These are phyloP conservation scores for Campylomormyrus tamandua DNA, from an alignment of 2,113 vertebrate species.

Conservation along the genomic window DNA sequence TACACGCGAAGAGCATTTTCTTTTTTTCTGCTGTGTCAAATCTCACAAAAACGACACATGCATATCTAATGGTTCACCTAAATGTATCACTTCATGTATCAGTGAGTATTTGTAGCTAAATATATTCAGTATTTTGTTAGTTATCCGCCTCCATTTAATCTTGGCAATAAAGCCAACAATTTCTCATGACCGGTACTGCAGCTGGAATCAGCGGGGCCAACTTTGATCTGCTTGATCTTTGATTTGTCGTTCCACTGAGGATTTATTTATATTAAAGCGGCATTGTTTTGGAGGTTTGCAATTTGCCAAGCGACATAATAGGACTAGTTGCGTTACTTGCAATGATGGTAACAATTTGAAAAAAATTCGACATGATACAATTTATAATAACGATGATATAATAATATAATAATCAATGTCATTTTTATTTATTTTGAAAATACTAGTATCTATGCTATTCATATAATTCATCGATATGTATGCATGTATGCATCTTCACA, in stretches of 20 bases:
- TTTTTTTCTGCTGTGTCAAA: background rate
- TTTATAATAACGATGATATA: background rate
- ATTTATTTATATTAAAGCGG: conserved; percentile 6
- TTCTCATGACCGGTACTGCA: background rate
- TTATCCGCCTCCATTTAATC: background rate
- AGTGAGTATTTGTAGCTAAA: background rate
- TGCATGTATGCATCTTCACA: background rate
- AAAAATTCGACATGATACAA: background rate
- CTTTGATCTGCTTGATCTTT: conserved; percentile 7
- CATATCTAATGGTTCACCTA: background rate
- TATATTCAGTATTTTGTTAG: background rate
- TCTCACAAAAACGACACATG: background rate
- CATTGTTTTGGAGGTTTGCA: conserved; percentile 1
- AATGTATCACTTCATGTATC: background rate
- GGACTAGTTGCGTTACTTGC: background rate
- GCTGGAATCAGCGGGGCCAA: background rate
- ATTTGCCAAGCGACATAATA: background rate
- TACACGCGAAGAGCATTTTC: background rate
- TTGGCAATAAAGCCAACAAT: conserved; percentile 1
- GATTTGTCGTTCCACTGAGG: background rate
- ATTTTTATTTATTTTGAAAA: background rate
- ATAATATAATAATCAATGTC: background rate
- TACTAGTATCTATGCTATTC: background rate
- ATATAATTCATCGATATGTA: background rate
- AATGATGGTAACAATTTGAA: background rate